A percentile compares a stretch with the other conserved stretches of the same genome.
phyloP scores from a whole-genome alignment of 2,888 invertebrate genomes.

The Stenodera caucasica region DNA sequence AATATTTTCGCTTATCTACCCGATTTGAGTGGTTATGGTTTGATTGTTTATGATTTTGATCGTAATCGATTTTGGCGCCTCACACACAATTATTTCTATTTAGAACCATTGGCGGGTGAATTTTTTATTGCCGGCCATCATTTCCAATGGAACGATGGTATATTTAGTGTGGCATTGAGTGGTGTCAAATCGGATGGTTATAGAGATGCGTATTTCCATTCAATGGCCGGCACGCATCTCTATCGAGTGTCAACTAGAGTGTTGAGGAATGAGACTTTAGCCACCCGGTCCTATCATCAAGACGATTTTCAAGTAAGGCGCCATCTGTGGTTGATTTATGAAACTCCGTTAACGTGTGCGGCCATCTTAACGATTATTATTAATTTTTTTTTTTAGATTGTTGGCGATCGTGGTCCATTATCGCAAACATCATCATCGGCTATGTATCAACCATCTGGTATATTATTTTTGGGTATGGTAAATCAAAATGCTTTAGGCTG shows the following conservation, averaged over 20 bases:
- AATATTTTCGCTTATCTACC: conserved; percentile 74
- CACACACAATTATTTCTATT: conserved; percentile 71
- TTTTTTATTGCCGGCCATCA: conserved; percentile 67
- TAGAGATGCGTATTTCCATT: conserved; percentile 73
- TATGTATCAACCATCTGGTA: conserved; percentile 62
- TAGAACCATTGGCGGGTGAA: conserved; percentile 71
- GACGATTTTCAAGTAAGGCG: conserved; percentile 58
- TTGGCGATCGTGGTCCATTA: conserved; percentile 67
- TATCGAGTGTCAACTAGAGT: conserved; percentile 70
- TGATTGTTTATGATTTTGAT: conserved; percentile 57
- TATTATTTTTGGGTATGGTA: conserved; percentile 71
- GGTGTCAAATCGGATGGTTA: conserved; percentile 59
- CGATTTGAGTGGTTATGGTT: conserved; percentile 64
- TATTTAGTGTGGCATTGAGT: conserved; percentile 72
- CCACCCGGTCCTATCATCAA: conserved; percentile 59
- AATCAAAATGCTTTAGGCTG: conserved; percentile 73
- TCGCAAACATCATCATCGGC: conserved; percentile 73
- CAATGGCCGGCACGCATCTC: conserved; percentile 73
- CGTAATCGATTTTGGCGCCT: conserved; percentile 64
- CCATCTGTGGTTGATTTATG: no score
- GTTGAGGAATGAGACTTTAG: conserved; percentile 60
- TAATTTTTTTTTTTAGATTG: conserved; percentile 47
- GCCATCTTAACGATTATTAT: not conserved
- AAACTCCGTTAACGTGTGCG: no score
- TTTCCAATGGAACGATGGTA: conserved; percentile 80